Percentiles rank a stretch among this genome's conserved stretches.
Conservation (phyloP, 2,888 invertebrate species). For the Torymus aiolomorphi region DNA sequence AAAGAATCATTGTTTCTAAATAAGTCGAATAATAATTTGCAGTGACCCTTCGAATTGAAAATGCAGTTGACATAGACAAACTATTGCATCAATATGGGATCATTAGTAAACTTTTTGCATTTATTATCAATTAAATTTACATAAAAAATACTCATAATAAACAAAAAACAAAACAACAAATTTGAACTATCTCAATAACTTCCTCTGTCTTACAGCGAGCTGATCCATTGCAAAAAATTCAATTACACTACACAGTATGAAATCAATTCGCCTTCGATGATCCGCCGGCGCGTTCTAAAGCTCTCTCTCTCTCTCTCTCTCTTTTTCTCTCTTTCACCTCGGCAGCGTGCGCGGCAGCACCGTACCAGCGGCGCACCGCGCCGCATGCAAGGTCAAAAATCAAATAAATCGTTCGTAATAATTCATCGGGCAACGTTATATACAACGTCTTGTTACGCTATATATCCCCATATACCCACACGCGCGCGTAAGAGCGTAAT, state of each 20-base stretch:
- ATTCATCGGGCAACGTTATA: conserved; percentile 47
- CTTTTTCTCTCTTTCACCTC: no score
- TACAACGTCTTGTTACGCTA: conserved; percentile 50
- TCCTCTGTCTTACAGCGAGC: conserved; percentile 40
- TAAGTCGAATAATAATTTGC: no score
- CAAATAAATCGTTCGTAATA: conserved; percentile 52
- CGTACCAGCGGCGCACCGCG: neutral
- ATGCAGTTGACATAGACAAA: no score
- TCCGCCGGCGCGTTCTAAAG: neutral
- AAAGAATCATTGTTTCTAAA: no score
- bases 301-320: no score
- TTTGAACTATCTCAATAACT: conserved; percentile 4
- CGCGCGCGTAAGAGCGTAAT: conserved; percentile 39
- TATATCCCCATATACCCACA: conserved; percentile 20
- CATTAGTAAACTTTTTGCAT: no score
- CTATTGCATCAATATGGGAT: no score
- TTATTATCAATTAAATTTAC: no score
- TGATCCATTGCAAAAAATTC: conserved; percentile 30
- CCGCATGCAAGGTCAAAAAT: conserved; percentile 42
- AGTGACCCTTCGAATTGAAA: no score
- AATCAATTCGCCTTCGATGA: conserved; percentile 41
- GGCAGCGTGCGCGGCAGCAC: neutral
- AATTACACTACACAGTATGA: conserved; percentile 45
- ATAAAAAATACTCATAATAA: no score
- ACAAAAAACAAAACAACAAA: neutral